Base-by-base conservation (phyloP, 2,888 invertebrate species). In the Entomobrya multifasciata region DNA sequence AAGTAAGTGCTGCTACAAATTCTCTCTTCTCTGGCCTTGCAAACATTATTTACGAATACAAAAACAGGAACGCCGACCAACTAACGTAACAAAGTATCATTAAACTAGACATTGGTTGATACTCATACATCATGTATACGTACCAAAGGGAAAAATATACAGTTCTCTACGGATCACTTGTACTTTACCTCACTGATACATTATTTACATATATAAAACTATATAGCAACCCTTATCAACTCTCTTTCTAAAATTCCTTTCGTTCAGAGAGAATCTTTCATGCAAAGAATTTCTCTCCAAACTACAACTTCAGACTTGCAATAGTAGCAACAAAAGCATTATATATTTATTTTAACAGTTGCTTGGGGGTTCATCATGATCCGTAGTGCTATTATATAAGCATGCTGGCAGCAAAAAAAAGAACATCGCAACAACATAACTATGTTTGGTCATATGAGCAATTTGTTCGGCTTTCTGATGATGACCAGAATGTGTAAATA, bases 121-220 rank as follows among this genome's bases (percentile, higher is more conserved):
- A 20, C 22, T 1, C 2, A 72, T 36, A 6, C 5, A 36, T 36
- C 5, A 36, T 36, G 36, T 4, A 4, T 8, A 36, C 8, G 8
- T 36, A 36, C 36, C 36, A 36, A 6, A 4, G 36, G 52, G 25
- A 55, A 70, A 57, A 70, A 79, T 30, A 36, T 36, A 36, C 8
- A 57, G 81, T 44, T 72, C 81, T 81, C 81, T 11, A 25, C 44
- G 81, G 81, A 81, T 81, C 70, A 57, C 70, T 81, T 81, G 57
- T 41, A 41, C 41, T 49, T 55, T 44, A 52, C 49, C 67, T 79
- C 55, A 15, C 67, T 41, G 17, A 36, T 1, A 36, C 65, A 3
- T 8, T 30, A 15, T 30, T 27, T 62, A 30, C 65, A 49, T 49
- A 49, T n/a, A 49, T 49, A 13, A 36, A 4, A n/a, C n/a, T n/a